Evolutionary conservation across 2,888 invertebrate species (phyloP), one percentile per base, ranked within the genome.

Genomic region (Apodemia duryi): DNA sequence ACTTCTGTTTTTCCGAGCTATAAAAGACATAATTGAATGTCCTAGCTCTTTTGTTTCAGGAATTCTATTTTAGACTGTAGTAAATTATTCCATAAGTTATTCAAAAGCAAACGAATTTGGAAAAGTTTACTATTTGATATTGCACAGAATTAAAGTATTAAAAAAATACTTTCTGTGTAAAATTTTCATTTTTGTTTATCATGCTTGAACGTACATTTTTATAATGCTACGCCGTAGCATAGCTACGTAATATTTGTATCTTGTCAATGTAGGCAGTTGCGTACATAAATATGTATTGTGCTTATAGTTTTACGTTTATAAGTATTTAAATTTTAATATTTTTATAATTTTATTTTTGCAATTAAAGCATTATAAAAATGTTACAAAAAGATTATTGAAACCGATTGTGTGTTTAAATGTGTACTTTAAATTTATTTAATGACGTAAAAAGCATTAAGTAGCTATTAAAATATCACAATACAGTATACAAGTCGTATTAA

Each of bases 11-110:
- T 71, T 75, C 67, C 70, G 73, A 75, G 70, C 73, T 79, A 68
- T 77, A 73, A 77, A 76, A 77, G 41, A 76, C 78, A 77, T 71
- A 70, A 66, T 69, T 72, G 75, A 74, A 76, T 80, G 76, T 73
- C 70, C 71, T 61, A 60, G 68, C 68, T 66, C 65, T 49, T 28
- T 61, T 61, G 29, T 62, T 21, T 63, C 62, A 73, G 66, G 72
- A 71, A 54, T 69, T 73, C 69, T 61, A 49, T 64, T 64, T 49
- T 46, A 35, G 32, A 73, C 72, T 75, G 68, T 70, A 66, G 65
- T 73, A 78, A 74, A 79, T 75, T 74, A 77, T 73, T 79, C 75
- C 74, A 77, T 46, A 11, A 32, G 5, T 38, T 54, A 9, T 29
- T 29, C 9, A 21, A 10, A 29, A 11, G 5, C 54, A 54, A 7